phyloP scores from a whole-genome alignment of 92 coral and sea anemone genomes.

The Epizoanthus stellaris region DNA sequence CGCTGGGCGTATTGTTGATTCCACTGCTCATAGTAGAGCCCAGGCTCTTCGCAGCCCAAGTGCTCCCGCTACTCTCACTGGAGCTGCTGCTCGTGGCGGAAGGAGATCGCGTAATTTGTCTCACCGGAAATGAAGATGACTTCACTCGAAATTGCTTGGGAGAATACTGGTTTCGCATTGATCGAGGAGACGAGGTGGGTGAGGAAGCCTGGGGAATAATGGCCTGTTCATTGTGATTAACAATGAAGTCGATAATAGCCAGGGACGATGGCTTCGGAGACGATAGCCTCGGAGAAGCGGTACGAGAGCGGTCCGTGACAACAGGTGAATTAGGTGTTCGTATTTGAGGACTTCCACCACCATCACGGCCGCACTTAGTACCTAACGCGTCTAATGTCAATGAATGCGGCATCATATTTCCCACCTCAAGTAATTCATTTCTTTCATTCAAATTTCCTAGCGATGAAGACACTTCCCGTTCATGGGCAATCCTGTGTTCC shows the following conservation, averaged over 20 bases:
- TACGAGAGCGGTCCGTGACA: conserved; percentile 71
- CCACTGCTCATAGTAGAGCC: conserved; percentile 44
- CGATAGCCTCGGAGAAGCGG: conserved; percentile 60
- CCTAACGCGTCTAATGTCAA: no score
- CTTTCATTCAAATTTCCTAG: conserved; percentile 15
- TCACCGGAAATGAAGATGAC: conserved; percentile 25
- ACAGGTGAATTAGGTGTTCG: conserved; percentile 45
- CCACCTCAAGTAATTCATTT: neutral
- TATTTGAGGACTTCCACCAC: neutral
- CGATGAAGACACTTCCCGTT: conserved; percentile 19
- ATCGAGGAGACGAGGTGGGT: conserved; percentile 64
- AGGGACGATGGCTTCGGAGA: conserved; percentile 70
- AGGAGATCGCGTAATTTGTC: conserved; percentile 67
- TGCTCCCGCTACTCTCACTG: conserved; percentile 77
- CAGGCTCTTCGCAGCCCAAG: conserved; percentile 58
- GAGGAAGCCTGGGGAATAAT: conserved; percentile 53
- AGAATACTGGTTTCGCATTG: conserved; percentile 60
- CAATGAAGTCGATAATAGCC: conserved; percentile 64
- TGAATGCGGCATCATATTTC: neutral
- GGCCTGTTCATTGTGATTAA: conserved; percentile 54
- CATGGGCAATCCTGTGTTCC: neutral
- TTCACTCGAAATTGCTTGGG: conserved; percentile 67
- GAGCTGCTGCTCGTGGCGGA: conserved; percentile 89
- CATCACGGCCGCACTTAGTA: no score
- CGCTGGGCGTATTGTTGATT: conserved; percentile 18